phyloP scores from a whole-genome alignment of 92 coral and sea anemone species.

The Phymanthus crucifer region DNA sequence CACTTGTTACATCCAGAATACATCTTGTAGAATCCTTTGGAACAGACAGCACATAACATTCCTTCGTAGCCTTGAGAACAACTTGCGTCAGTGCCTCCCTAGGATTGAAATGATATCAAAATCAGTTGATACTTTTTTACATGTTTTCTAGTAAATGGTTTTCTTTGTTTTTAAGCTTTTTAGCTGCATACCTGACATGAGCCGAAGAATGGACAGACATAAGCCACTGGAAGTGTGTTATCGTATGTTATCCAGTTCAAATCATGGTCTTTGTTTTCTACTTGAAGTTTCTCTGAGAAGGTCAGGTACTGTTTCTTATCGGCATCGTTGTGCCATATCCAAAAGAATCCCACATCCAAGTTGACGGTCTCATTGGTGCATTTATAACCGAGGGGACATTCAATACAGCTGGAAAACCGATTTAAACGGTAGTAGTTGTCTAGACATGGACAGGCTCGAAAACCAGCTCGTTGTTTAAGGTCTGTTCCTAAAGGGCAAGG shows the following conservation, averaged over 20 bases:
- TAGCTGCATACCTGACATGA: no score
- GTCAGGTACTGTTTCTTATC: not conserved
- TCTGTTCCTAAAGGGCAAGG: not conserved
- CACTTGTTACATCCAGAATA: slow-evolving; percentile 16
- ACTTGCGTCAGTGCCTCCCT: slow-evolving; percentile 6
- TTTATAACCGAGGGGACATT: not conserved
- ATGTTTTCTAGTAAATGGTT: no score
- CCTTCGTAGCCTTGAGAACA: slow-evolving; percentile 9
- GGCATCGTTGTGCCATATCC: not conserved
- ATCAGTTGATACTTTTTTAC: not conserved
- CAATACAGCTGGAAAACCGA: not conserved
- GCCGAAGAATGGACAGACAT: no score
- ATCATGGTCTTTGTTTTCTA: slow-evolving; percentile 1
- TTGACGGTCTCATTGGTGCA: no score
- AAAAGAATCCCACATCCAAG: not conserved
- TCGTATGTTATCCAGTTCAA: no score
- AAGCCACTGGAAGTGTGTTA: no score
- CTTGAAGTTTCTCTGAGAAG: not conserved
- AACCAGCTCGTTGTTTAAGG: not conserved
- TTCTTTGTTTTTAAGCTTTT: no score
- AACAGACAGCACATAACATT: slow-evolving; percentile 6
- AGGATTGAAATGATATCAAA: not conserved
- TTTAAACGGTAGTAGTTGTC: not conserved
- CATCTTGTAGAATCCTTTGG: slow-evolving; percentile 1
- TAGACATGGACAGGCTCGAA: not conserved